Evolutionary conservation across 35 echinoderm and acorn worm species (phyloP).

Genomic region (Ptychodera flava): DNA sequence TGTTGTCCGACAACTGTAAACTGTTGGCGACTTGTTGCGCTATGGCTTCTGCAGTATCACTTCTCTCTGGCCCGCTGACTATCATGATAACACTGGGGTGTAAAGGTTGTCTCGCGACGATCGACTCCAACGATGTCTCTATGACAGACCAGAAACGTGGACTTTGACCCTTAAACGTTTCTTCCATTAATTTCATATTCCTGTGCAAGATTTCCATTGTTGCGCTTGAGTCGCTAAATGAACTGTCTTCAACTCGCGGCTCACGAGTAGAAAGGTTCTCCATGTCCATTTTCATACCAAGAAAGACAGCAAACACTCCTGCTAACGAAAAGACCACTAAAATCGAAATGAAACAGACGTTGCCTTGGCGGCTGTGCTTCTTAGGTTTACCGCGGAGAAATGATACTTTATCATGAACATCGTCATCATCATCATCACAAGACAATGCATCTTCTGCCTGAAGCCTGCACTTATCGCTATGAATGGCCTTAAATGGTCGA

Average conservation of each 20-base stretch:
- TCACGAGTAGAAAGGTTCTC: too few species aligned
- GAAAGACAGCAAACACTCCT: not conserved
- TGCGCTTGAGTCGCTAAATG: not conserved
- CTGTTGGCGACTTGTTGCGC: not conserved
- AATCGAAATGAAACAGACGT: too few species aligned
- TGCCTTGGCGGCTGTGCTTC: too few species aligned
- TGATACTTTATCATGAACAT: too few species aligned
- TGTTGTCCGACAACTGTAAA: not conserved
- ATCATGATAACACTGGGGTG: not conserved
- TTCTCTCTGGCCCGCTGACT: not conserved
- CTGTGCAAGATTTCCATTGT: not conserved
- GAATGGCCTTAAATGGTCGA: too few species aligned
- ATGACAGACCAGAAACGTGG: not conserved
- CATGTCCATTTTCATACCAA: too few species aligned
- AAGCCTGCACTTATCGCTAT: too few species aligned
- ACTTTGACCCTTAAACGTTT: not conserved
- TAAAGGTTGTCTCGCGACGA: not conserved
- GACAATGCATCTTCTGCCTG: too few species aligned
- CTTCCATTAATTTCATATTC: not conserved
- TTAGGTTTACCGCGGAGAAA: too few species aligned
- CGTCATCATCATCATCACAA: too few species aligned
- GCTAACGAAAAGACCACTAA: not conserved
- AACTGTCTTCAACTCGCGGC: too few species aligned
- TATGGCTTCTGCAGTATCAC: not conserved
- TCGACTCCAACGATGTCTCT: not conserved